Evolutionary conservation across 2,888 invertebrate genomes (phyloP).

Genomic region (Brachypterus glaber): DNA sequence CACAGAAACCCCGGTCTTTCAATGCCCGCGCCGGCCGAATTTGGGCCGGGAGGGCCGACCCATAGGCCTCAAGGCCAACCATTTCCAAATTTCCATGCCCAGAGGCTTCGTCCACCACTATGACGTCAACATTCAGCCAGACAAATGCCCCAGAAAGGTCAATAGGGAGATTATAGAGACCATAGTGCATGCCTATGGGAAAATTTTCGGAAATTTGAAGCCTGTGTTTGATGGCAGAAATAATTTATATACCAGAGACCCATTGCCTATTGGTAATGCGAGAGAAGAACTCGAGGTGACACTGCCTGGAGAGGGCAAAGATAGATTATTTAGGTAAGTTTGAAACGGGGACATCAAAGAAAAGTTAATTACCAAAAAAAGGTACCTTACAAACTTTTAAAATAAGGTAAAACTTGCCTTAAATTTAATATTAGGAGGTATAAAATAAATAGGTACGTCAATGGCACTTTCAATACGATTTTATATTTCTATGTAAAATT

Average conservation of each 20-base stretch:
- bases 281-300: conserved; percentile 91
- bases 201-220: conserved; percentile 91
- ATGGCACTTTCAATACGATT: no score
- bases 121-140: conserved; percentile 97
- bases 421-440: no score
- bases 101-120: conserved; percentile 98
- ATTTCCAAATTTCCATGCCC: conserved; percentile 99
- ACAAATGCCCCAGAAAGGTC: conserved; percentile 96
- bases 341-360: no score
- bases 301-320: conserved; percentile 96
- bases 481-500: no score
- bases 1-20: conserved; percentile 80
- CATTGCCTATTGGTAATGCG: conserved; percentile 93
- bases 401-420: no score
- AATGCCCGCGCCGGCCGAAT: conserved; percentile 92
- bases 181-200: conserved; percentile 95
- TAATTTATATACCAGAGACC: conserved; percentile 96
- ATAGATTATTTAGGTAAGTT: conserved; percentile 94
- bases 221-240: conserved; percentile 99
- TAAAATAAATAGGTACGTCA: no score
- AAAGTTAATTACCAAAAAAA: no score
- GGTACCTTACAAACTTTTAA: no score
- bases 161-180: conserved; percentile 98
- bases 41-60: conserved; percentile 94
- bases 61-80: conserved; percentile 94